Base-by-base conservation (phyloP, 1,140 invertebrate genomes). In the Atopsyche davidsoni region DNA sequence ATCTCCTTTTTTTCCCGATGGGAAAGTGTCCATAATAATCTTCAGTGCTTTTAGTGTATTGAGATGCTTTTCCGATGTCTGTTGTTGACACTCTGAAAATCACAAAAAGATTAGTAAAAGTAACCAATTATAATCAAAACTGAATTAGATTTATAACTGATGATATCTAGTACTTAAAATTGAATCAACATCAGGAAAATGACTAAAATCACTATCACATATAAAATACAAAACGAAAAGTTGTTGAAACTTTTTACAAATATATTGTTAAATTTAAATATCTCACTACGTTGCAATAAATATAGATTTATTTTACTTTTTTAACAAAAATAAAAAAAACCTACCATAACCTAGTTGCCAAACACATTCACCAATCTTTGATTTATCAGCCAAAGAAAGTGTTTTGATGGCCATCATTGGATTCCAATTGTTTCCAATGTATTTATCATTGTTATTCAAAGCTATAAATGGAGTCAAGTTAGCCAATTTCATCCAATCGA, bases 291-390 rank as follows among this genome's bases (percentile, higher is more conserved):
- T 28, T 7, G 4, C 11, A 21, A 2, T 40, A 2, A 17, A 11
- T 13, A 21, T 4, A 40, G 16, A 21, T 21, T 21, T 11, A 40
- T 40, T 6, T 1, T 11, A 10, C 11, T 21, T 22, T 40, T 19
- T 14, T 21, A 43, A 43, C 16, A 21, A 35, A 47, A 42, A 40
- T 21, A 9, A 24, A 46, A n/a, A 9, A 36, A n/a, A 45, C 36
- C 62, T 63, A 85, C 82, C 81, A 59, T 80, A 79, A 24, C 80
- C 79, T n/a, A 85, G 59, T 58, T 83, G 79, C 80, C 79, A 83
- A 32, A 62, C 66, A 11, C 70, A 77, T 6, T 75, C 67, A 19
- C 69, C 75, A 40, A 79, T 66, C 14, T 72, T 69, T 31, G 74
- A 69, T 38, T 73, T 69, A 58, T 82, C 75, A n/a, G 74, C 77